Base-by-base conservation (phyloP, 1,140 invertebrate species). In the Bilobella aurantiaca region DNA sequence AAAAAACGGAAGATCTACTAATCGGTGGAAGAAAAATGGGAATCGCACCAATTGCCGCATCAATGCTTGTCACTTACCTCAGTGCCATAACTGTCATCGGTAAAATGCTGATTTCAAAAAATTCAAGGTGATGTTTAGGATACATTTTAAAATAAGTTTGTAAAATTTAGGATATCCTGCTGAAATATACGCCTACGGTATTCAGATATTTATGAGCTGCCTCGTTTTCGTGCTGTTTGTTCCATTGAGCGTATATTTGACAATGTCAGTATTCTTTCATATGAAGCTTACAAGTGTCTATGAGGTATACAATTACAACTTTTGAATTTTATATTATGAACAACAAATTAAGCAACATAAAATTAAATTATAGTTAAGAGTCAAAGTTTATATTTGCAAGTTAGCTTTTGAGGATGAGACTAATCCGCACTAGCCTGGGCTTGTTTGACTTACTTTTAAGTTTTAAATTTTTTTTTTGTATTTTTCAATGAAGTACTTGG, bases 281-380 rank as follows among this genome's bases (percentile, higher is more conserved):
- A 73, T 73, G 72, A 31, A 73, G 53, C 57, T 73, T 1, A 73
- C 72, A 27, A 71, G 69, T 56, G 67, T 73, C 1, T 73, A 67
- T 34, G 72, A 73, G 63, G 72, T 73, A 59, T 32, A 37, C 8
- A 30, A 12, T 49, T n/a, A n/a, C n/a, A n/a, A n/a, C n/a, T n/a
- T n/a, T n/a, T n/a, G n/a, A n/a, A n/a, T n/a, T n/a, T n/a, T n/a
- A n/a, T n/a, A n/a, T n/a, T n/a, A n/a, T n/a, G n/a, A n/a, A n/a
- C n/a, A n/a, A n/a, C n/a, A n/a, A n/a, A n/a, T n/a, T n/a, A n/a
- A n/a, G n/a, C n/a, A n/a, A n/a, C n/a, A n/a, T n/a, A n/a, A n/a
- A n/a, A n/a, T n/a, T n/a, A n/a, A n/a, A n/a, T n/a, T n/a, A n/a
- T n/a, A n/a, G n/a, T n/a, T n/a, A n/a, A n/a, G n/a, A n/a, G n/a